Conservation (phyloP, 2,797 vertebrate species). For the Enteromius trimaculatus region DNA sequence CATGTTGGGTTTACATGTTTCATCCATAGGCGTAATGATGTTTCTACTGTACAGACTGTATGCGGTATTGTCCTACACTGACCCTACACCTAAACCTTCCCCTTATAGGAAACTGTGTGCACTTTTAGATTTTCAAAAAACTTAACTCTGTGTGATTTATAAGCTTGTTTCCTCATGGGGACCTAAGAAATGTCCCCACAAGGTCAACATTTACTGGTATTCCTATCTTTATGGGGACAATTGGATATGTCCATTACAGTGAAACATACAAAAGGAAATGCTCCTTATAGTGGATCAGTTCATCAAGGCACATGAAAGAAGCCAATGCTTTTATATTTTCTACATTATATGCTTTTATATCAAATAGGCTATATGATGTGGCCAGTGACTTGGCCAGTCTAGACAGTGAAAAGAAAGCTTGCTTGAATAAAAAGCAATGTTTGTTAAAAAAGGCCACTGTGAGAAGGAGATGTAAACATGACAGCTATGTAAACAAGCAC, state of each 20-base stretch:
- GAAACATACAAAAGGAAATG: background rate
- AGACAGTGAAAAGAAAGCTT: slow-evolving; percentile 24
- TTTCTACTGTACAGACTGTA: too few relatives aligned
- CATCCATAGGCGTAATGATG: too few relatives aligned
- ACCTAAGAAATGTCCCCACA: too few relatives aligned
- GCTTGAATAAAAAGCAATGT: slow-evolving; percentile 16
- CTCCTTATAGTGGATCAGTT: background rate
- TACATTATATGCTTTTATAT: background rate
- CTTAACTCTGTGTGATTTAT: too few relatives aligned
- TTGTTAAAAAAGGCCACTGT: slow-evolving; percentile 20
- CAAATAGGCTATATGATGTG: background rate
- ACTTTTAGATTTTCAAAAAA: too few relatives aligned
- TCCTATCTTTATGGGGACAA: too few relatives aligned
- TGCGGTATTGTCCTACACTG: too few relatives aligned
- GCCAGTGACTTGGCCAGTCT: slow-evolving; percentile 5
- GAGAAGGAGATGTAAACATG: slow-evolving; percentile 49
- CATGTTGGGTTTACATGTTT: too few relatives aligned
- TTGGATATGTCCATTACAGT: background rate
- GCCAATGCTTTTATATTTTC: background rate
- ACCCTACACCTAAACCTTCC: too few relatives aligned
- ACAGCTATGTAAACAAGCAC: slow-evolving; percentile 49
- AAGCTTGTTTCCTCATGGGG: too few relatives aligned
- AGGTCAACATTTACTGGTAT: too few relatives aligned
- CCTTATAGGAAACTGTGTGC: too few relatives aligned
- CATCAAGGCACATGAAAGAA: background rate